Evolutionary conservation across 2,113 vertebrate genomes (phyloP), one percentile per base, ranked within the genome.

Genomic region (human (Homo sapiens)): DNA sequence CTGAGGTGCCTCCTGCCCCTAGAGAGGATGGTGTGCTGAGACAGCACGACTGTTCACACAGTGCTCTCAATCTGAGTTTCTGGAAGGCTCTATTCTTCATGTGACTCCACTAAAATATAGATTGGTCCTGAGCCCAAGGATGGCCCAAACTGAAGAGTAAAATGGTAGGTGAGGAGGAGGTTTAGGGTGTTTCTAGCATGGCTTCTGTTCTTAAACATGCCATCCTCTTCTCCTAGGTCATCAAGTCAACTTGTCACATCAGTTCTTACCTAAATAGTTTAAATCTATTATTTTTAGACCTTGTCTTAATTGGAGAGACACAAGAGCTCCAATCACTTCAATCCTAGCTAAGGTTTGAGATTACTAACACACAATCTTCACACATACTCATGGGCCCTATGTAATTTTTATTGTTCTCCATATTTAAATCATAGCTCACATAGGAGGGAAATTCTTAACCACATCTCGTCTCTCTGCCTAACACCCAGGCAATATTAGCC

Each of bases 1-100:
- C 1, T 8, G 13, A 32, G 22, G 6, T 43, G 1, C 1, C n/a
- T 43, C 6, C 35, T 1, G 6, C 13, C 6, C 35, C 12, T 2
- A 45, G 0, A 4, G 20, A 22, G 27, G 12, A 83, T 38, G 38
- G 50, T 52, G 6, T 14, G 0, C 32, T 1, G 27, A 61, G 8
- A 50, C 9, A 70, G 3, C 66, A 22, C 16, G 57, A 1, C 16
- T 61, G 35, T 8, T 22, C 7, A 16, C 5, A 30, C 30, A 83
- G 5, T 25, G 27, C 48, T 25, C 48, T 12, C 61, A 78, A 50
- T 23, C 45, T 73, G 12, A n/a, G 35, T 25, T 82, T 87, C 57
- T 72, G 18, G 13, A 61, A 91, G 43, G 50, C 5, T 45, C 25
- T 68, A 8, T 68, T 11, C 7, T 68, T 88, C 66, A 25, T 8